phyloP scores from a whole-genome alignment of 2,888 invertebrate species.

The Drosophila histrio region DNA sequence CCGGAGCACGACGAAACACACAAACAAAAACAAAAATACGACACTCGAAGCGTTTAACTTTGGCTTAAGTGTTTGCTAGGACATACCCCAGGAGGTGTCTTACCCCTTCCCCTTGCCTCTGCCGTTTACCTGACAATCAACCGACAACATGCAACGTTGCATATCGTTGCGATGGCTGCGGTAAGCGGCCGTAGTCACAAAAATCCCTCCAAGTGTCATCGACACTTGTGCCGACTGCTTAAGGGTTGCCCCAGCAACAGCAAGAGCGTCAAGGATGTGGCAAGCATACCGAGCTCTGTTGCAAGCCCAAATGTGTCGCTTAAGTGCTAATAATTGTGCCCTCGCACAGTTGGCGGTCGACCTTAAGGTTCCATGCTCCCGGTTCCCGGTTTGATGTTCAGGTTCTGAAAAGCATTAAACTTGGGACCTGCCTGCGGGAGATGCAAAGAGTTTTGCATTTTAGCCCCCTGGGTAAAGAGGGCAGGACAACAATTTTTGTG shows the following conservation, averaged over 20 bases:
- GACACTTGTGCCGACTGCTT: slow-evolving; percentile 72
- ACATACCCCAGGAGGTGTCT: slow-evolving; percentile 59
- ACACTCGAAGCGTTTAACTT: slow-evolving; percentile 80
- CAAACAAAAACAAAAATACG: slow-evolving; percentile 73
- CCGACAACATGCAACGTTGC: slow-evolving; percentile 51
- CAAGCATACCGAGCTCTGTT: slow-evolving; percentile 29
- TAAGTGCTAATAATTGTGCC: slow-evolving; percentile 78
- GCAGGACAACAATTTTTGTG: slow-evolving; percentile 12
- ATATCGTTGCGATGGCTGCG: slow-evolving; percentile 58
- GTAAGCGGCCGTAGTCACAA: slow-evolving; percentile 45
- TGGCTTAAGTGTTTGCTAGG: slow-evolving; percentile 76
- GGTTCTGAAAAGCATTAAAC: slow-evolving; percentile 9
- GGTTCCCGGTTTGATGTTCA: not conserved
- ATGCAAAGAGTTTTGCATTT: slow-evolving; percentile 35
- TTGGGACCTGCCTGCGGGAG: slow-evolving; percentile 46
- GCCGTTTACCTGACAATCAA: slow-evolving; percentile 32
- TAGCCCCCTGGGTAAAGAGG: not conserved
- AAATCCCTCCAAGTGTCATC: slow-evolving; percentile 79
- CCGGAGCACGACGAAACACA: slow-evolving; percentile 49
- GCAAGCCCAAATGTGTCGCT: slow-evolving; percentile 66
- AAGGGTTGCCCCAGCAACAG: slow-evolving; percentile 61
- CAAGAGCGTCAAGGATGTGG: slow-evolving; percentile 42
- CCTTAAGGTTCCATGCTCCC: not conserved
- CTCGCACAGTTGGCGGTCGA: slow-evolving; percentile 76
- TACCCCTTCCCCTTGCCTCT: slow-evolving; percentile 37